phyloP scores from a whole-genome alignment of 1,140 invertebrate species.

The Drosophila ogumai region DNA sequence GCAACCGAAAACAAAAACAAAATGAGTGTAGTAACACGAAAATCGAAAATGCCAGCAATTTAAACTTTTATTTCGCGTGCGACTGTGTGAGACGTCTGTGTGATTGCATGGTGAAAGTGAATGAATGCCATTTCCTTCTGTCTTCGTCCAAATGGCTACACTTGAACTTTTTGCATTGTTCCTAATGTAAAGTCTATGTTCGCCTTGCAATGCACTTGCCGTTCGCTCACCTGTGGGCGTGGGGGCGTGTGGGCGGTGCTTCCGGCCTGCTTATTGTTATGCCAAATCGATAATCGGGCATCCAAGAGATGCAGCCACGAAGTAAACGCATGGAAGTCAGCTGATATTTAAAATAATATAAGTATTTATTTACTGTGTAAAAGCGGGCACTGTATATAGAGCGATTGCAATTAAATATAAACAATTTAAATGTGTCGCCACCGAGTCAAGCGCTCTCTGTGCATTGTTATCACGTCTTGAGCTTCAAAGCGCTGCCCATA shows the following conservation, averaged over 20 bases:
- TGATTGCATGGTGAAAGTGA: slow-evolving; percentile 76
- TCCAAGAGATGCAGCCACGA: slow-evolving; percentile 26
- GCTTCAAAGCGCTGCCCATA: slow-evolving; percentile 28
- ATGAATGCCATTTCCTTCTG: slow-evolving; percentile 47
- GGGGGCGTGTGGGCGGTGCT: slow-evolving; percentile 3
- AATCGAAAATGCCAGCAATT: slow-evolving; percentile 68
- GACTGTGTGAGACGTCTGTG: slow-evolving; percentile 22
- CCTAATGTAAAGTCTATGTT: slow-evolving; percentile 6
- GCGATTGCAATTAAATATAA: slow-evolving; percentile 19
- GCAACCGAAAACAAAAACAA: slow-evolving; percentile 44
- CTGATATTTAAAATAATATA: slow-evolving; percentile 6
- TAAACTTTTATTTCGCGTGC: slow-evolving; percentile 56
- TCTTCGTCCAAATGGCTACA: slow-evolving; percentile 15
- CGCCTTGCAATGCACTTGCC: slow-evolving; percentile 10
- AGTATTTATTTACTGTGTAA: background rate
- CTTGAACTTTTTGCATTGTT: slow-evolving; percentile 37
- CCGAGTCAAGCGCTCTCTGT: slow-evolving; percentile 10
- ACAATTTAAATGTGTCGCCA: background rate
- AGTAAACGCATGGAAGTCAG: slow-evolving; percentile 1
- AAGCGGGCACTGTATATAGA: background rate
- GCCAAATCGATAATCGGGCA: slow-evolving; percentile 38
- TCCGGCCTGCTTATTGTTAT: slow-evolving; percentile 24
- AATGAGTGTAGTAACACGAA: slow-evolving; percentile 50
- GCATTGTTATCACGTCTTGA: slow-evolving; percentile 41
- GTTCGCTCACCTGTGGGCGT: slow-evolving; percentile 27